Conservation (phyloP, 1,140 invertebrate species). For the Tribolium madens region DNA sequence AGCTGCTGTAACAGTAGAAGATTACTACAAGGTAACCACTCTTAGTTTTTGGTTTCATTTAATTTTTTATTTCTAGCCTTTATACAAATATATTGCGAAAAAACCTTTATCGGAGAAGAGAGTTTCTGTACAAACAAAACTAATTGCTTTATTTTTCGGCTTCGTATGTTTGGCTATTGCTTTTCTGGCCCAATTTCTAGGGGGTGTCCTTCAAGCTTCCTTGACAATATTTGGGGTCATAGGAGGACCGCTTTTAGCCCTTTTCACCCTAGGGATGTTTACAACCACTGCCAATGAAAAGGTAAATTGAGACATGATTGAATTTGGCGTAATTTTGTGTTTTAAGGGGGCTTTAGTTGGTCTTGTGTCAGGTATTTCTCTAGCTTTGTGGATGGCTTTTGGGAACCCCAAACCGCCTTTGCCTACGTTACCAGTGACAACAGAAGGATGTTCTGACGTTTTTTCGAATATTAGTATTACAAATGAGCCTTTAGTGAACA, state of each 20-base stretch:
- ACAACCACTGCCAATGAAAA: constrained; percentile 73
- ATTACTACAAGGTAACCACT: constrained; percentile 74
- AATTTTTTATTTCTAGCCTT: constrained; percentile 59
- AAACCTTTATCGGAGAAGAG: constrained; percentile 54
- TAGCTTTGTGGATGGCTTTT: constrained; percentile 89
- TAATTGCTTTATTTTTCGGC: constrained; percentile 78
- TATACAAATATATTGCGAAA: constrained; percentile 60
- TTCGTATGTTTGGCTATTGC: constrained; percentile 77
- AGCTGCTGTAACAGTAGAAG: constrained; percentile 88
- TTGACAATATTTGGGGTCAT: constrained; percentile 85
- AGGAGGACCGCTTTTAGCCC: constrained; percentile 81
- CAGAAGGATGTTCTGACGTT: constrained; percentile 68
- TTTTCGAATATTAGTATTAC: constrained; percentile 23
- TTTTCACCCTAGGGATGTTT: constrained; percentile 86
- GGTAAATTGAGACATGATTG: constrained; percentile 49
- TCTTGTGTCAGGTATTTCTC: constrained; percentile 73
- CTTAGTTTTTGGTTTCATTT: not conserved
- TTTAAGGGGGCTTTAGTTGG: constrained; percentile 77
- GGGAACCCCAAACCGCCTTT: constrained; percentile 79
- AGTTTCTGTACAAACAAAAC: constrained; percentile 69
- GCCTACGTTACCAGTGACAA: constrained; percentile 70
- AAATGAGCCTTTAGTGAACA: not conserved
- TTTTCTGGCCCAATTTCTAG: constrained; percentile 79
- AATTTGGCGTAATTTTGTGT: not conserved
- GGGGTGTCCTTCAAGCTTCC: constrained; percentile 79